Evolutionary conservation across 1,140 invertebrate species (phyloP).

Genomic region (Fopius arisanus): DNA sequence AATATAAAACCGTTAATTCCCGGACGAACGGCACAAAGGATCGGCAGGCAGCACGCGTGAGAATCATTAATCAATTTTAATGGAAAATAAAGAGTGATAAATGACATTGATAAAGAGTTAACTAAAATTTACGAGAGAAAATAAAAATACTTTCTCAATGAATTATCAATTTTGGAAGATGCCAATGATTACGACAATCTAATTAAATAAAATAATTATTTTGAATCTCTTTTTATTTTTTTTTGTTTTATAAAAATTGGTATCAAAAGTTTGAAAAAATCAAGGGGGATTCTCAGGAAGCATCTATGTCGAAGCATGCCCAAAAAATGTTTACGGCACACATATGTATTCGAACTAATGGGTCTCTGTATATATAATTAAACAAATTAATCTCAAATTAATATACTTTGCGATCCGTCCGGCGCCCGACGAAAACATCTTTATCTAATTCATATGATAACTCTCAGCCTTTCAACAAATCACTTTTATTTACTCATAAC

Average conservation of each 20-base stretch:
- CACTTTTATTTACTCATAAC: neutral
- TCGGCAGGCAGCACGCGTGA: constrained; percentile 33
- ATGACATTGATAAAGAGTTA: constrained; percentile 26
- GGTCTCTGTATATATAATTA: constrained; percentile 18
- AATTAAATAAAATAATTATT: constrained; percentile 12
- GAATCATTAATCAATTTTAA: constrained; percentile 12
- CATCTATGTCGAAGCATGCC: constrained; percentile 63
- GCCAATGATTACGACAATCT: constrained; percentile 49
- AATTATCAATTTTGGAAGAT: constrained; percentile 58
- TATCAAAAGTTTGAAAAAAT: constrained; percentile 47
- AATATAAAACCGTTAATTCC: neutral
- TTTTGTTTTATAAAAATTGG: constrained; percentile 10
- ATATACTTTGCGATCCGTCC: constrained; percentile 23
- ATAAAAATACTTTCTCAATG: neutral
- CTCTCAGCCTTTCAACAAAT: constrained; percentile 20
- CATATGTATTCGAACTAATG: constrained; percentile 42
- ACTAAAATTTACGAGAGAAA: constrained; percentile 27
- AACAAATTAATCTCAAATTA: constrained; percentile 8
- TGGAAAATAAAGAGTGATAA: constrained; percentile 14
- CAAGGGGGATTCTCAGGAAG: constrained; percentile 53
- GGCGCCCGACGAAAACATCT: constrained; percentile 21
- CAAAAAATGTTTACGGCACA: constrained; percentile 62
- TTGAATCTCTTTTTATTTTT: neutral
- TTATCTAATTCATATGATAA: constrained; percentile 19
- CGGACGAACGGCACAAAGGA: constrained; percentile 22